Conservation (phyloP, 2,797 vertebrate species). For the Myotis myotis region DNA sequence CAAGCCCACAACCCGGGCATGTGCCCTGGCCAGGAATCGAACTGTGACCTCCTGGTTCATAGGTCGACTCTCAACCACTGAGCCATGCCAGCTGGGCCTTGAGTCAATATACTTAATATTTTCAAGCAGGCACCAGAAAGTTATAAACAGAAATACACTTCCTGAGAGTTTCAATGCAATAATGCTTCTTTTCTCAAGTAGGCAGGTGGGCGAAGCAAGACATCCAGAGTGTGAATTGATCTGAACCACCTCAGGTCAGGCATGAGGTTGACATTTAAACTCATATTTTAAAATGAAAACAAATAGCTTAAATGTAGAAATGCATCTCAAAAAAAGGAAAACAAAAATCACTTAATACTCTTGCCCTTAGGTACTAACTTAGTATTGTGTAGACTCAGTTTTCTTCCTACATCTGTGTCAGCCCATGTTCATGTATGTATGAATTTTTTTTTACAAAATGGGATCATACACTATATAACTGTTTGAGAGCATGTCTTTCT, state of each 20-base stretch:
- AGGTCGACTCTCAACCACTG: too few relatives aligned
- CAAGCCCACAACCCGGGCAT: too few relatives aligned
- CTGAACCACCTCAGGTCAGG: not conserved
- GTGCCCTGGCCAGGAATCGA: too few relatives aligned
- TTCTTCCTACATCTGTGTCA: not conserved
- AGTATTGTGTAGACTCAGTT: not conserved
- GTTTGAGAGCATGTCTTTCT: not conserved
- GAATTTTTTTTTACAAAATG: not conserved
- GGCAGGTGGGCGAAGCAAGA: not conserved
- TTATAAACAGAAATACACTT: not conserved
- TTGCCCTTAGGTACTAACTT: not conserved
- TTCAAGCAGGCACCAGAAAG: not conserved
- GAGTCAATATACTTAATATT: not conserved
- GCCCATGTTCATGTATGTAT: not conserved
- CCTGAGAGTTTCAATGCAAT: not conserved
- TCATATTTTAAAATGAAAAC: not conserved
- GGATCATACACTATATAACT: not conserved
- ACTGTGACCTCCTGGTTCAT: too few relatives aligned
- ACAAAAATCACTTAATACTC: not conserved
- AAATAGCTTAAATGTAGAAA: not conserved
- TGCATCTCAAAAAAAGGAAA: not conserved
- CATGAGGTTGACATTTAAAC: not conserved
- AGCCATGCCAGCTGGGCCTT: not conserved
- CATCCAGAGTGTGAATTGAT: not conserved
- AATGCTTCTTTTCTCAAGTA: not conserved